These are phyloP conservation scores for Clusia tigrina DNA, from an alignment of 2,888 invertebrate genomes.

Conservation along the genomic window DNA sequence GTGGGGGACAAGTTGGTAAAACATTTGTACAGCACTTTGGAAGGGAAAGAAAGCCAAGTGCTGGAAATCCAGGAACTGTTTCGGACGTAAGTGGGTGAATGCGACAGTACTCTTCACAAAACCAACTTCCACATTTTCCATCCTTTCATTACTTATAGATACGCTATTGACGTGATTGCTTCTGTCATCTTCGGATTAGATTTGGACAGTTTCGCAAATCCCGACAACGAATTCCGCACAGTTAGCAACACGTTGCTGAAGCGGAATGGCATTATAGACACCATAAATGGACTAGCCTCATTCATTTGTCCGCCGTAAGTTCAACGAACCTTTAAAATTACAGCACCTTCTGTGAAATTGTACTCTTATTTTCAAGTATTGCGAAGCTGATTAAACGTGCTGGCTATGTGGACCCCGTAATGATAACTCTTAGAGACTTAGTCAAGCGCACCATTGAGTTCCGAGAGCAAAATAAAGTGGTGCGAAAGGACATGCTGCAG, in stretches of 20 bases:
- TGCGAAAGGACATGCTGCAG: slow-evolving; percentile 64
- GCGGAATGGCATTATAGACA: background rate
- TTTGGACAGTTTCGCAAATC: slow-evolving; percentile 50
- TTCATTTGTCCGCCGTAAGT: slow-evolving; percentile 38
- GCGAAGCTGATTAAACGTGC: slow-evolving; percentile 26
- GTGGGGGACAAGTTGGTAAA: slow-evolving; percentile 67
- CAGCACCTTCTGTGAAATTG: background rate
- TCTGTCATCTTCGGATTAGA: slow-evolving; percentile 62
- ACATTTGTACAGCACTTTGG: slow-evolving; percentile 58
- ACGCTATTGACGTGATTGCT: slow-evolving; percentile 61
- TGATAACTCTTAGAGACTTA: slow-evolving; percentile 54
- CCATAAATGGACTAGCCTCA: background rate
- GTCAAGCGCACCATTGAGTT: slow-evolving; percentile 57
- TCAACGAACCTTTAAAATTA: background rate
- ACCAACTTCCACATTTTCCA: background rate
- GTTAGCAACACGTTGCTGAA: slow-evolving; percentile 26
- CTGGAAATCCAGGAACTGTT: slow-evolving; percentile 63
- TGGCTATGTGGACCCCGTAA: slow-evolving; percentile 32
- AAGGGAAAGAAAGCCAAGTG: slow-evolving; percentile 49
- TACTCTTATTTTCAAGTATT: slow-evolving; percentile 26
- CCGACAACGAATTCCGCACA: slow-evolving; percentile 47
- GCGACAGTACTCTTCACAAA: background rate
- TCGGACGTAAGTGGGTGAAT: slow-evolving; percentile 39
- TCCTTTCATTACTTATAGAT: slow-evolving; percentile 45
- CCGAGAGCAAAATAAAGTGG: slow-evolving; percentile 57